Evolutionary conservation across 2,888 invertebrate genomes (phyloP), one percentile per base, ranked within the genome.

Genomic region (Acrobasis consociella): DNA sequence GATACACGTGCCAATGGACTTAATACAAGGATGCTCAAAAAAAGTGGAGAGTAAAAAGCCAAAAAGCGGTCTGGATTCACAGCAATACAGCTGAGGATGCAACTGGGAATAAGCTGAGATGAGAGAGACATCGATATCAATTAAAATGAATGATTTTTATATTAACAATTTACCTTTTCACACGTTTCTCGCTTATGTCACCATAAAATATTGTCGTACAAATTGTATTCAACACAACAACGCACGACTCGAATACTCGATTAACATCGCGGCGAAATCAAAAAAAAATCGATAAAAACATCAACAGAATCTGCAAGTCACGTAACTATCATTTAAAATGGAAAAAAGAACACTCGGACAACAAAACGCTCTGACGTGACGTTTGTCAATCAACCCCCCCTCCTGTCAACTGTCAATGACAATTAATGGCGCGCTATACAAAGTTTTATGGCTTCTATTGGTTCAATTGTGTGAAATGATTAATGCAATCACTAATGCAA

Each of bases 401-500:
- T 75, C 72, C 86, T 89, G 89, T 86, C 87, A 87, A 74, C 83
- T 88, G 91, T 89, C 92, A 88, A 90, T 92, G 90, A 92, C 91
- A 91, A 91, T 91, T 91, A 91, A 91, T 91, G 90, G 83, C 83
- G 71, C 76, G 75, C 86, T 78, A 89, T 91, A 87, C 86, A 90
- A 83, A 88, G 86, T 89, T 91, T 89, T 89, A 89, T 88, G 85
- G 89, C 81, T 84, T 86, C 88, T 89, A 89, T 90, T 89, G 89
- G 89, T 79, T 77, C 80, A 72, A 75, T 56, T 56, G 56, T 56
- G 56, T 56, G 76, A 84, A 80, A 91, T 92, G 92, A 92, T 92
- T 91, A 92, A 91, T 92, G 92, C 78, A 89, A 88, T 85, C 85
- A 82, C 91, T 92, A 91, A 92, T 92, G 91, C 91, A 91, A 92